A percentile compares a stretch with the other conserved stretches of the same genome.
Conservation (phyloP, 2,888 invertebrate genomes). For the Kuschelorhynchus macadamiae region DNA sequence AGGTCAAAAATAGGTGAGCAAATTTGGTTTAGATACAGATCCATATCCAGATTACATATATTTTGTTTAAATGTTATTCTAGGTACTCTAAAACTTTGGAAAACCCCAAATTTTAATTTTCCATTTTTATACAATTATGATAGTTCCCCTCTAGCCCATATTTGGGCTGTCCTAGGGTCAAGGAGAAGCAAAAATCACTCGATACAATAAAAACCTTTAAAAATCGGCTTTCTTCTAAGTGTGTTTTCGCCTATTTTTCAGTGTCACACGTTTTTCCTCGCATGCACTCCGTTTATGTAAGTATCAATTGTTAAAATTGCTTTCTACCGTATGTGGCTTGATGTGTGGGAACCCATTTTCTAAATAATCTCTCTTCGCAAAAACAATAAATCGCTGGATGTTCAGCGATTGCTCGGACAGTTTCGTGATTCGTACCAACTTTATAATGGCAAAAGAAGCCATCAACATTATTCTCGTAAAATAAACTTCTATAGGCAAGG, state of each 20-base stretch:
- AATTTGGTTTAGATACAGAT: too few relatives aligned
- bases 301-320: constrained; percentile 31
- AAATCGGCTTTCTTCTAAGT: not conserved
- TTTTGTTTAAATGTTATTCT: too few relatives aligned
- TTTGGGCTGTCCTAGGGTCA: too few relatives aligned
- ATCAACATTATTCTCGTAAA: constrained; percentile 36
- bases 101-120: too few relatives aligned
- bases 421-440: constrained; percentile 46
- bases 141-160: too few relatives aligned
- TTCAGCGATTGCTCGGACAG: constrained; percentile 37
- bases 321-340: constrained; percentile 21
- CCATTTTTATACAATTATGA: too few relatives aligned
- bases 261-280: constrained; percentile 8
- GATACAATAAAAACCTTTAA: too few relatives aligned
- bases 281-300: not conserved
- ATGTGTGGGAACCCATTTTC: constrained; percentile 47
- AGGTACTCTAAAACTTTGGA: too few relatives aligned
- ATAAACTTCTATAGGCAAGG: constrained; percentile 31
- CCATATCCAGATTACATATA: too few relatives aligned
- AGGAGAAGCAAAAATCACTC: too few relatives aligned
- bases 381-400: constrained; percentile 43
- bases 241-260: not conserved
- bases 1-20: too few relatives aligned
- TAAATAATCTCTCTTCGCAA: constrained; percentile 39
- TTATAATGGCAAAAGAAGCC: constrained; percentile 45